phyloP scores from a whole-genome alignment of 2,797 vertebrate species.

The Vireo griseus region DNA sequence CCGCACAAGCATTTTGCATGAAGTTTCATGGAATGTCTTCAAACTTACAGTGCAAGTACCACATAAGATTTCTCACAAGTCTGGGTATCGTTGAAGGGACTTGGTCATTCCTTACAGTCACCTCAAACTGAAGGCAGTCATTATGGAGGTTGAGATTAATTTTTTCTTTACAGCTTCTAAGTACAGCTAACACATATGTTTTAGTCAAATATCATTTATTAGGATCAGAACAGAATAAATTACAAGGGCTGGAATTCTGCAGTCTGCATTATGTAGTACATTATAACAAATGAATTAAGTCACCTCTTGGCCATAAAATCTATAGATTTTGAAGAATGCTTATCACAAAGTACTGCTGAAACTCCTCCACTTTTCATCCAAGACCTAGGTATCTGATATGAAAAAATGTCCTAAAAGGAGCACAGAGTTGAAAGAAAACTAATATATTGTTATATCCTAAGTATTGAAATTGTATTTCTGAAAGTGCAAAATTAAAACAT shows the following conservation, averaged over 20 bases:
- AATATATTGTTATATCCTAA: not conserved
- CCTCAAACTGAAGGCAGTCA: not conserved
- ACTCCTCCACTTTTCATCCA: not conserved
- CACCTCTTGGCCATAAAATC: not conserved
- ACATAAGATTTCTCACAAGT: not conserved
- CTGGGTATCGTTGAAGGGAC: not conserved
- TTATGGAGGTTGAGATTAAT: not conserved
- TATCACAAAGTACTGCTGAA: not conserved
- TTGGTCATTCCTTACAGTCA: not conserved
- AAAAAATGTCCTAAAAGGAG: not conserved
- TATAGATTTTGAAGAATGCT: not conserved
- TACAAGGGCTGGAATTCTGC: not conserved
- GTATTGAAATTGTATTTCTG: not conserved
- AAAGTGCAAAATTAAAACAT: not conserved
- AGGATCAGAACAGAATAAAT: not conserved
- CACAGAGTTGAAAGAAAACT: not conserved
- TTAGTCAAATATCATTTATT: not conserved
- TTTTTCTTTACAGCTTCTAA: not conserved
- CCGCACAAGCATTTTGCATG: not conserved
- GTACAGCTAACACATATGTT: not conserved
- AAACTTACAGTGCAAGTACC: rapidly evolving
- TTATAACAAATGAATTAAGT: not conserved
- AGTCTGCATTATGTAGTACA: not conserved
- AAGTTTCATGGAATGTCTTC: not conserved
- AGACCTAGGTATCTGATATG: not conserved